Base-by-base conservation (phyloP, 2,797 vertebrate species). In the Myripristis jacobus region DNA sequence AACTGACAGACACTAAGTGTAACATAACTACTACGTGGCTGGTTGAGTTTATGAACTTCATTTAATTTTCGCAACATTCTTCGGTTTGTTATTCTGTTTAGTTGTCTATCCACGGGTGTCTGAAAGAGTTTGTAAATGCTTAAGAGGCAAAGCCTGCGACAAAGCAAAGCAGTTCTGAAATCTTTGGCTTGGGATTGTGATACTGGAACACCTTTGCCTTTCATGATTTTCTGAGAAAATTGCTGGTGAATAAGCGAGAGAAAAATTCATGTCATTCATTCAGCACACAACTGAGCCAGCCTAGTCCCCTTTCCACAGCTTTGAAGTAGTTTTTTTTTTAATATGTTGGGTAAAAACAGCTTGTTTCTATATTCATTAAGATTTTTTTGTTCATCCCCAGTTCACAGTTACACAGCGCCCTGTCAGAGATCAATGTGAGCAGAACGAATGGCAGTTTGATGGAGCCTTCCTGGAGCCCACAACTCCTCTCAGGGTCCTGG, bases 381-480 rank as follows among this genome's bases (percentile, higher is more conserved):
- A 5, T 36, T 43, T 29, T n/a, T n/a, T 1, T 47, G n/a, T 34
- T 24, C 36, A 56, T 63, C 41, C 34, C 44, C 31, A 25, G 34
- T 52, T 16, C 3, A 70, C 53, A 66, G 66, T 56, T 5, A 48
- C n/a, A 12, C 22, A 50, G 25, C 27, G 73, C 24, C 31, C 31
- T 75, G 68, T 85, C 69, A 79, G 57, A 79, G 73, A 79, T 86
- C 60, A 58, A 59, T 74, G 65, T 72, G 65, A 79, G 57, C 63
- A 62, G 68, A 85, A 79, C 70, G 38, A 61, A 34, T 59, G 31
- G 61, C 61, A 47, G 70, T 83, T 85, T 86, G 78, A 88, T 87
- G 79, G 75, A 87, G 58, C 60, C 82, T 34, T 47, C 70, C 72
- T 15, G 16, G 68, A 82, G 75, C 78, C 75, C 60, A 6, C 64